Conservation (phyloP, 2,888 invertebrate genomes). For the Chloroclysta siterata region DNA sequence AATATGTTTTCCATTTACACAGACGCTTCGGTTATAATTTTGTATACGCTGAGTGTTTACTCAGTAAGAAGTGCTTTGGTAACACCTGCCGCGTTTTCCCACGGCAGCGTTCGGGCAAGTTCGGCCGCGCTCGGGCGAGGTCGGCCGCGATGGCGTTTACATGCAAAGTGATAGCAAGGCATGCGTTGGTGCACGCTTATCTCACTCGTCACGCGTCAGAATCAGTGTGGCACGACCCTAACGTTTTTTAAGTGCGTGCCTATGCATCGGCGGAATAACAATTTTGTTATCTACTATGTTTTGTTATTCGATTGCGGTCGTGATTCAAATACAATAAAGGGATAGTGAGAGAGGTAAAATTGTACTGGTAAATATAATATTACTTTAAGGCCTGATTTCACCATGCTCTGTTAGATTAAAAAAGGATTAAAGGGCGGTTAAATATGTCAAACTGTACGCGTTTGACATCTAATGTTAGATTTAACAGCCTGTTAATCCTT, state of each 20-base stretch:
- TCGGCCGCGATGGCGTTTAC: conserved; percentile 64
- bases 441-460: too few relatives aligned
- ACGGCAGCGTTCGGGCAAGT: conserved; percentile 73
- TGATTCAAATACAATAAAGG: conserved; percentile 37
- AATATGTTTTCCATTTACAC: conserved; percentile 85
- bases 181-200: conserved; percentile 49
- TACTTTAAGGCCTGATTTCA: too few relatives aligned
- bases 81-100: conserved; percentile 84
- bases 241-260: conserved; percentile 54
- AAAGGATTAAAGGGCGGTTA: too few relatives aligned
- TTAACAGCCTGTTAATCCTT: too few relatives aligned
- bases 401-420: too few relatives aligned
- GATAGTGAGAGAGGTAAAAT: conserved; percentile 8
- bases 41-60: conserved; percentile 84
- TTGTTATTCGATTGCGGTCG: conserved; percentile 33
- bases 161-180: conserved; percentile 52
- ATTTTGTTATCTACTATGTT: conserved; percentile 37
- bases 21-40: conserved; percentile 84
- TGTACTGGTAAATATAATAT: too few relatives aligned
- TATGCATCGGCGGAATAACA: conserved; percentile 46
- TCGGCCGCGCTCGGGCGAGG: conserved; percentile 60
- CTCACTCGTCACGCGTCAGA: conserved; percentile 63
- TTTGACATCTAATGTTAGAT: too few relatives aligned
- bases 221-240: conserved; percentile 61
- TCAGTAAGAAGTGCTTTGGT: conserved; percentile 82